Conservation (phyloP, 1,140 invertebrate genomes). For the Papilio polyxenes region DNA sequence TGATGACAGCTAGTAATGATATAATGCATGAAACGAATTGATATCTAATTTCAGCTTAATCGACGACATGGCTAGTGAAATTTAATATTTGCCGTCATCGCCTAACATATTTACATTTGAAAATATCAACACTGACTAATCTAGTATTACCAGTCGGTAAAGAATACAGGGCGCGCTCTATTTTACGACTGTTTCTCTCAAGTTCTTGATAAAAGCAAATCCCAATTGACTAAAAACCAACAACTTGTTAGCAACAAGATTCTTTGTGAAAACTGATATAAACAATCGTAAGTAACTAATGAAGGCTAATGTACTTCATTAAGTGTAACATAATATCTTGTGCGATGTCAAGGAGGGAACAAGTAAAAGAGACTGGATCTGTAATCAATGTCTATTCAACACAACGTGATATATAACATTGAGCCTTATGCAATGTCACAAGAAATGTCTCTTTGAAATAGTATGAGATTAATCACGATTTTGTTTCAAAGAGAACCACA, state of each 20-base stretch:
- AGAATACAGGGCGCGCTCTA: slow-evolving; percentile 41
- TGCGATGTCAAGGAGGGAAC: not conserved
- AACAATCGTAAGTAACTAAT: not conserved
- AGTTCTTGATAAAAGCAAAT: slow-evolving; percentile 44
- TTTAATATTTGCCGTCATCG: not conserved
- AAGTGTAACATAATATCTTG: not conserved
- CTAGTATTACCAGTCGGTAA: slow-evolving; percentile 29
- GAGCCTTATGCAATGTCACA: not conserved
- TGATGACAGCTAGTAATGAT: too few relatives aligned
- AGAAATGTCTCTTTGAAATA: not conserved
- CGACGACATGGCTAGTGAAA: not conserved
- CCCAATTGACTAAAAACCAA: not conserved
- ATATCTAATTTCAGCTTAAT: not conserved
- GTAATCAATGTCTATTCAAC: not conserved
- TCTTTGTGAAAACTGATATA: not conserved
- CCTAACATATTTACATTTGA: not conserved
- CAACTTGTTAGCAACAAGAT: not conserved
- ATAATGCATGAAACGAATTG: too few relatives aligned
- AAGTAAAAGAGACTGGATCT: not conserved
- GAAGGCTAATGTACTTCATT: not conserved
- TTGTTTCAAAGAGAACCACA: not conserved
- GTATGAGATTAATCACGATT: too few relatives aligned
- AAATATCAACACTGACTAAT: slow-evolving; percentile 33
- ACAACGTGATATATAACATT: not conserved
- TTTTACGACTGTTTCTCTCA: slow-evolving; percentile 56